Conservation (phyloP, 2,888 invertebrate genomes). For the Syrphus vitripennis region DNA sequence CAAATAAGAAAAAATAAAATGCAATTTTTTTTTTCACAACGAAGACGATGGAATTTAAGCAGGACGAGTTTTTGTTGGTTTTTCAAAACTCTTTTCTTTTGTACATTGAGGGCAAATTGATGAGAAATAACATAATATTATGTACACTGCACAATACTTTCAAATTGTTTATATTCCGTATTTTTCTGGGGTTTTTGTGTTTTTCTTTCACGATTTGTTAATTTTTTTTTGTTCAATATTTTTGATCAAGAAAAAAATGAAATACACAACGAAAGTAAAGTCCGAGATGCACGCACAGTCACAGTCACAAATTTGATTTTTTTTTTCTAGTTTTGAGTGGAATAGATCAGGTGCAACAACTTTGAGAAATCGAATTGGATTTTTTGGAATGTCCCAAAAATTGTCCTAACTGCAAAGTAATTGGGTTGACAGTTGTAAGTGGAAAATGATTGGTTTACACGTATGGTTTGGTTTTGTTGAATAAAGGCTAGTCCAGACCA, state of each 20-base stretch:
- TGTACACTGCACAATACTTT: slow-evolving; percentile 15
- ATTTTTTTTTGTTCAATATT: neutral
- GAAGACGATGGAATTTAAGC: slow-evolving; percentile 12
- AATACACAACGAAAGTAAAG: slow-evolving; percentile 24
- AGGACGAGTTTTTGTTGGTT: slow-evolving; percentile 34
- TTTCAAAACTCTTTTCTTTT: slow-evolving; percentile 33
- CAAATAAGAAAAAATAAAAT: slow-evolving; percentile 17
- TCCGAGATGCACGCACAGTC: slow-evolving; percentile 46
- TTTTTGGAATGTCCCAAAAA: neutral
- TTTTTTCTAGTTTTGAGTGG: slow-evolving; percentile 14
- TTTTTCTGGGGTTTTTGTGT: neutral
- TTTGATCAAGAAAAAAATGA: neutral
- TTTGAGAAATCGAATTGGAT: slow-evolving; percentile 18
- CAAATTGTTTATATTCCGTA: slow-evolving; percentile 38
- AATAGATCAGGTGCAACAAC: slow-evolving; percentile 43
- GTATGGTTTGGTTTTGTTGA: too few species aligned
- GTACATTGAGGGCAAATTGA: slow-evolving; percentile 23
- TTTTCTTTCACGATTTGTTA: neutral
- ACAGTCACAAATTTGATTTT: slow-evolving; percentile 32
- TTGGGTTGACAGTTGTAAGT: neutral
- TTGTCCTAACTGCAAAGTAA: neutral
- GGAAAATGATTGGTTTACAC: neutral
- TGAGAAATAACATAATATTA: slow-evolving; percentile 8
- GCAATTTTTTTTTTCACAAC: slow-evolving; percentile 53
- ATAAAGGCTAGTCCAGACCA: too few species aligned